Conservation (phyloP, 1,140 invertebrate species). For the Lanistes nyassanus region DNA sequence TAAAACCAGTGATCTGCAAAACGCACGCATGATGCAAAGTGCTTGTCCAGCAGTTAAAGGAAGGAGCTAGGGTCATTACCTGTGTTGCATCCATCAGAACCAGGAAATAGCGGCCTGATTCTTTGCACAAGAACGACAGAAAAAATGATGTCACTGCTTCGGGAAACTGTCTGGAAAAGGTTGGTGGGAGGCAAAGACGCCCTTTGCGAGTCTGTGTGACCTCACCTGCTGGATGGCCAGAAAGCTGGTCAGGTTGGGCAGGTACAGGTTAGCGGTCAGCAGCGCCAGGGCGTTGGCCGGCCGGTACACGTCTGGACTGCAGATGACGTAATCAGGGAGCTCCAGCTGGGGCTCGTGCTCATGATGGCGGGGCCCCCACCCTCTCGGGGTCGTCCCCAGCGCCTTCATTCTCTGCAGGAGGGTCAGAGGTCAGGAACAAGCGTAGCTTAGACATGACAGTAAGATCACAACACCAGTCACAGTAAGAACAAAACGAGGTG, state of each 20-base stretch:
- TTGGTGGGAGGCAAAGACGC: too few relatives aligned
- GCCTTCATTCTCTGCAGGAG: conserved; percentile 49
- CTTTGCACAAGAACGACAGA: too few relatives aligned
- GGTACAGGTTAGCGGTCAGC: conserved; percentile 59
- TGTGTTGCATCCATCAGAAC: too few relatives aligned
- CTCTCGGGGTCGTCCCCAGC: conserved; percentile 40
- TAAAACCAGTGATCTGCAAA: too few relatives aligned
- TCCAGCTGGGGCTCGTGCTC: conserved; percentile 49
- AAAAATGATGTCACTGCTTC: too few relatives aligned
- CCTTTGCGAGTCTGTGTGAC: too few relatives aligned
- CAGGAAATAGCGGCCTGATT: too few relatives aligned
- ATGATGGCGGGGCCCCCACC: conserved; percentile 47
- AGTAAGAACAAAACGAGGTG: neutral
- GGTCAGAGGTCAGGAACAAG: conserved; percentile 2
- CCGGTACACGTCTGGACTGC: conserved; percentile 52
- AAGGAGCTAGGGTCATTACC: too few relatives aligned
- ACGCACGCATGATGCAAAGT: too few relatives aligned
- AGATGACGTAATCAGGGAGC: conserved; percentile 60
- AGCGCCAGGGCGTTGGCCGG: conserved; percentile 56
- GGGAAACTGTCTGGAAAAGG: too few relatives aligned
- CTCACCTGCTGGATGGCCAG: conserved; percentile 30
- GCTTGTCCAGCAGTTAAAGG: too few relatives aligned
- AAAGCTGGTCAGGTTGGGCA: conserved; percentile 53
- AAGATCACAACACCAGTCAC: neutral
- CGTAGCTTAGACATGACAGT: neutral